Base-by-base conservation (phyloP, 1,140 invertebrate genomes). In the Aphidius ervi region DNA sequence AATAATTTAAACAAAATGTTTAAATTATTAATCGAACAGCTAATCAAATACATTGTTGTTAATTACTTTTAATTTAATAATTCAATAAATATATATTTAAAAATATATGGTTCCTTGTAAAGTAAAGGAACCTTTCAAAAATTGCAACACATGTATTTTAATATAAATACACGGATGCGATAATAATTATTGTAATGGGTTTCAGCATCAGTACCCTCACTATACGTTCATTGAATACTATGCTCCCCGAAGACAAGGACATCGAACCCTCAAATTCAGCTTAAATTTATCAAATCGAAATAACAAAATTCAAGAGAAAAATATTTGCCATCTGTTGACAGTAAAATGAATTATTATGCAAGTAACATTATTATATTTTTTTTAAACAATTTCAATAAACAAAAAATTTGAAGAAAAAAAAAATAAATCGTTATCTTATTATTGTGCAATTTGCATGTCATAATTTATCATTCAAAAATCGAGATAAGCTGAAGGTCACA, bases 201-300 rank as follows among this genome's bases (percentile, higher is more conserved):
- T 83, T 84, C 81, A 84, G 85, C 85, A 87, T 79, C 81, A 86
- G 83, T 83, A 82, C 76, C 77, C 85, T 87, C 85, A 84, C 84
- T 84, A 83, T 65, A 82, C 84, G 84, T 82, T 87, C 85, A 85
- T 79, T 79, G 85, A 80, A 82, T 82, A 85, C 82, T 86, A 81
- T 86, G 85, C 85, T 87, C 85, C 84, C 84, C 82, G 71, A 82
- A 78, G 83, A 87, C 85, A 86, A 86, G 84, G 84, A 86, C 31
- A 5, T 4, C 5, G n/a, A 16, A 16, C 3, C 16, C 0, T 9
- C 2, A 2, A 5, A 5, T 5, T 2, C 10, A 6, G 8, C 46
- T 8, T 4, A 10, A 16, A 58, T 40, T 58, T 65, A 6, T 59
- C 54, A 5, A 16, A 6, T 59, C 5, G 6, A 3, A 1, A 3